Evolutionary conservation across 2,888 invertebrate species (phyloP).

Genomic region (Meiosimyza platycephala): DNA sequence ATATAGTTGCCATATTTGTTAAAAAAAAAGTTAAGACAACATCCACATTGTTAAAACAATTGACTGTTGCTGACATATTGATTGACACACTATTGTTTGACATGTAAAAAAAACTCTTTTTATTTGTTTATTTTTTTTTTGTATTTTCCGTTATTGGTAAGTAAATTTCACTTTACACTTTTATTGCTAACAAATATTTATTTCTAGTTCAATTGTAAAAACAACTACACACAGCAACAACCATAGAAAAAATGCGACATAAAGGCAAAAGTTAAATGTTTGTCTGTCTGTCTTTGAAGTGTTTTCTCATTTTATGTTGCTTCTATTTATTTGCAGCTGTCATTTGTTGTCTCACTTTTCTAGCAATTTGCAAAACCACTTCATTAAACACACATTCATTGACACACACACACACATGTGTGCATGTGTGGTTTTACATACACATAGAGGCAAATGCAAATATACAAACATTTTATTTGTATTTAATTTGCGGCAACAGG

Average conservation of each 20-base stretch:
- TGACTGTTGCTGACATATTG: no score
- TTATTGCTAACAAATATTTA: constrained; percentile 19
- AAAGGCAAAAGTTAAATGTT: constrained; percentile 4
- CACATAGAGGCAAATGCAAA: no score
- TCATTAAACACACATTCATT: constrained; percentile 2
- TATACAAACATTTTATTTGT: neutral
- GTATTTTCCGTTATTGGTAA: neutral
- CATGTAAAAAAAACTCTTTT: no score
- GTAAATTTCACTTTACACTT: neutral
- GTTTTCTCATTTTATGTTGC: neutral
- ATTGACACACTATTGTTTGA: no score
- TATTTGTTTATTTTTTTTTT: neutral
- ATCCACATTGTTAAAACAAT: no score
- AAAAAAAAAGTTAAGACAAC: no score
- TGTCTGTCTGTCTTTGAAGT: constrained; percentile 10
- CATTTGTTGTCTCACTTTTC: constrained; percentile 10
- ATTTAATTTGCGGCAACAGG: constrained; percentile 2
- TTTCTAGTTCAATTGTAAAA: constrained; percentile 2
- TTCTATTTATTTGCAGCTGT: constrained; percentile 2
- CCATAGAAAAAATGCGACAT: neutral
- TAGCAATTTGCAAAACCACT: constrained; percentile 14
- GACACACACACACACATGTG: neutral
- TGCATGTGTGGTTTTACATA: no score
- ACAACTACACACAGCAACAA: neutral
- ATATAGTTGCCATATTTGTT: no score